Evolutionary conservation across 1,140 invertebrate species (phyloP).

Genomic region (Papilio helenus): DNA sequence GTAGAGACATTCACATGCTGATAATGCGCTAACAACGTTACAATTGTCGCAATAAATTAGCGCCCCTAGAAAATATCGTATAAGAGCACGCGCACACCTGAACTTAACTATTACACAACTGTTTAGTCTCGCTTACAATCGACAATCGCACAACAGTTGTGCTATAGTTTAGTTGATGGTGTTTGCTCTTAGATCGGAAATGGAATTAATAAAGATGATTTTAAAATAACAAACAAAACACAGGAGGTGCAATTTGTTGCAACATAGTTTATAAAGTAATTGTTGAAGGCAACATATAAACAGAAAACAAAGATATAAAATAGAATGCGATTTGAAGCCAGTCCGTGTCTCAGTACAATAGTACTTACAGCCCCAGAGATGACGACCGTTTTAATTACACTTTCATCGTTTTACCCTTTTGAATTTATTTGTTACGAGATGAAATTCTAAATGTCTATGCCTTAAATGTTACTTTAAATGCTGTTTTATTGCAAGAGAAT

Average conservation of each 20-base stretch:
- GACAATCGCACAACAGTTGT: too few species aligned
- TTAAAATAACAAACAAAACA: background rate
- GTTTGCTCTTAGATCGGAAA: background rate
- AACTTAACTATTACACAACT: too few species aligned
- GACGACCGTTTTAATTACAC: conserved; percentile 39
- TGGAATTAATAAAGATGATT: background rate
- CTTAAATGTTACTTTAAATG: conserved; percentile 36
- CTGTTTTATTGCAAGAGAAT: conserved; percentile 33
- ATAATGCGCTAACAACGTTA: too few species aligned
- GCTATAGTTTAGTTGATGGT: too few species aligned
- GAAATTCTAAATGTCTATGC: conserved; percentile 35
- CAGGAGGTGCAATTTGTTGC: background rate
- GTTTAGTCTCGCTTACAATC: too few species aligned
- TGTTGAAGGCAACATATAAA: conserved; percentile 22
- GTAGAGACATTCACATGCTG: background rate
- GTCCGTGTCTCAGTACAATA: conserved; percentile 32
- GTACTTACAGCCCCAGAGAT: conserved; percentile 31
- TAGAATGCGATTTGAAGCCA: conserved; percentile 28
- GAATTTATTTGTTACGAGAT: conserved; percentile 39
- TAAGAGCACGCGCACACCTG: too few species aligned
- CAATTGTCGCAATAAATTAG: too few species aligned
- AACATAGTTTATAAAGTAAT: conserved; percentile 30
- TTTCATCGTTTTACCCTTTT: conserved; percentile 40
- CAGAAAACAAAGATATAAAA: conserved; percentile 35
- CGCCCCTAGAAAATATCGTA: too few species aligned